phyloP scores from a whole-genome alignment of 2,113 vertebrate species.

The Rhea pennata region DNA sequence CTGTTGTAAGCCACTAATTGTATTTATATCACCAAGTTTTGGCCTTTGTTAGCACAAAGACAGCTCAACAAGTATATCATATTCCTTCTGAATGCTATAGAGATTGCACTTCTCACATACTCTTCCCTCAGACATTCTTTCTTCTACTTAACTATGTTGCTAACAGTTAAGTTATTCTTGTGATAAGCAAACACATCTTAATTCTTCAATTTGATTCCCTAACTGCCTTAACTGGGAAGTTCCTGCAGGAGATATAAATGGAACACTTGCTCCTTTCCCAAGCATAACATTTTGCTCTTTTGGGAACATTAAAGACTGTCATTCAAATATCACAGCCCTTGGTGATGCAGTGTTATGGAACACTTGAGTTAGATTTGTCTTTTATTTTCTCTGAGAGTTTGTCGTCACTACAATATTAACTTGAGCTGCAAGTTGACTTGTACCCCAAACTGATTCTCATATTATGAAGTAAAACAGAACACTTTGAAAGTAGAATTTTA shows the following conservation, averaged over 20 bases:
- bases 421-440: background rate
- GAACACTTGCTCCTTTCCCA: background rate
- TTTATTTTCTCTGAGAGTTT: background rate
- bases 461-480: background rate
- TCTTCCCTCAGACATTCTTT: background rate
- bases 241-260: background rate
- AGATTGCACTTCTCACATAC: background rate
- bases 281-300: constrained; percentile 3
- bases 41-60: background rate
- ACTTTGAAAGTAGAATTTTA: background rate
- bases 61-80: background rate
- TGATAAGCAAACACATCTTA: background rate
- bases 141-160: background rate
- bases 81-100: background rate
- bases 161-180: background rate
- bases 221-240: background rate
- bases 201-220: background rate
- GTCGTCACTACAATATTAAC: background rate
- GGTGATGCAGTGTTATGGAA: background rate
- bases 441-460: fast-evolving
- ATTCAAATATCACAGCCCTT: background rate
- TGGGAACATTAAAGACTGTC: background rate
- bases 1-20: background rate
- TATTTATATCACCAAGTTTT: background rate
- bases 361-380: background rate